Conservation (phyloP, 2,888 invertebrate genomes). For the Drosophila kokeensis region DNA sequence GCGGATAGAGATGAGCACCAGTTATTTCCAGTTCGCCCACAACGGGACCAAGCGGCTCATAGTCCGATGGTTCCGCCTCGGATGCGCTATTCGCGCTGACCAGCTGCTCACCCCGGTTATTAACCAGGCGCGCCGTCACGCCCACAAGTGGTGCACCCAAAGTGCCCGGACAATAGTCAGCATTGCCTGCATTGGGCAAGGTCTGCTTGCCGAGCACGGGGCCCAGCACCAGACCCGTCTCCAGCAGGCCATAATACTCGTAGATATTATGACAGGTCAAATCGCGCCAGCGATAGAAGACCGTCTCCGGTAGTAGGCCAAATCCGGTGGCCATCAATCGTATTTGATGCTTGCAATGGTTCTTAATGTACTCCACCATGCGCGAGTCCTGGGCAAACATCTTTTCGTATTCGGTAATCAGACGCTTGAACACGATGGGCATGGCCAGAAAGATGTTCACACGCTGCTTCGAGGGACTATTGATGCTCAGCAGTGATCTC, state of each 20-base stretch:
- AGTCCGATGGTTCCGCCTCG: not conserved
- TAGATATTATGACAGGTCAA: conserved; percentile 71
- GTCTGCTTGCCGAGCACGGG: conserved; percentile 87
- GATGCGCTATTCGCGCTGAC: conserved; percentile 32
- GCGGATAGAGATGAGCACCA: conserved; percentile 44
- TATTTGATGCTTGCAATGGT: conserved; percentile 84
- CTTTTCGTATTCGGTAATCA: conserved; percentile 90
- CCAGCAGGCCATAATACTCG: conserved; percentile 92
- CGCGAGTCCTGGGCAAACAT: conserved; percentile 86
- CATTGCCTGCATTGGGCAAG: not conserved
- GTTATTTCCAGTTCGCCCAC: conserved; percentile 68
- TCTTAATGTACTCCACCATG: conserved; percentile 84
- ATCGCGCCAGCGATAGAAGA: conserved; percentile 90
- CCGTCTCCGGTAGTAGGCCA: conserved; percentile 91
- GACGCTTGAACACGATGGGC: conserved; percentile 93
- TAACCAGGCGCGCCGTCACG: conserved; percentile 56
- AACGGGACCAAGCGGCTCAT: conserved; percentile 1
- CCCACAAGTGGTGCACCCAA: conserved; percentile 54
- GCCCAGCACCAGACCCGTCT: conserved; percentile 94
- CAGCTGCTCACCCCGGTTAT: conserved; percentile 53
- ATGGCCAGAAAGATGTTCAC: conserved; percentile 94
- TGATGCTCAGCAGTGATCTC: conserved; percentile 90
- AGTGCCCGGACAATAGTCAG: conserved; percentile 41
- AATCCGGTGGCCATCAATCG: conserved; percentile 91
- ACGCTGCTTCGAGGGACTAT: conserved; percentile 88